A percentile compares a stretch with the other conserved stretches of the same genome.
These are phyloP conservation scores for Nothoprocta pentlandii DNA, from an alignment of 2,113 vertebrate genomes.

Conservation along the genomic window DNA sequence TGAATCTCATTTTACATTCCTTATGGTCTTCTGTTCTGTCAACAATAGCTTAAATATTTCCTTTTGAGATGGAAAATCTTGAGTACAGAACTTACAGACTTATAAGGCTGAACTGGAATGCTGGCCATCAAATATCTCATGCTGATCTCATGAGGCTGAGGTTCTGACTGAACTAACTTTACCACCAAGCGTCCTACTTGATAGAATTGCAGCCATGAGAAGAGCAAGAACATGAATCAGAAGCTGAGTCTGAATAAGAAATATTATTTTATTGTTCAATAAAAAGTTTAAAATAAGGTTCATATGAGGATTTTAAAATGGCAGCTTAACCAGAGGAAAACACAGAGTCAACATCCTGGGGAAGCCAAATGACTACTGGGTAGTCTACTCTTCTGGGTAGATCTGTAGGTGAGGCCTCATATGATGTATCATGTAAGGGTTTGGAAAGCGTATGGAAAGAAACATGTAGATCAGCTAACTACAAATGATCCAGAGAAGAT, in stretches of 20 bases:
- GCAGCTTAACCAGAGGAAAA: neutral
- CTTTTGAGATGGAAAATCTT: neutral
- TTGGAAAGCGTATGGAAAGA: neutral
- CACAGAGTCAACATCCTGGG: neutral
- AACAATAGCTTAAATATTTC: neutral
- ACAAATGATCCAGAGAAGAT: neutral
- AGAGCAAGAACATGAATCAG: neutral
- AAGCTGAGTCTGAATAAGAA: neutral
- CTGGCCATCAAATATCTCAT: neutral
- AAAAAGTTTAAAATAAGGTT: neutral
- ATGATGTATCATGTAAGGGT: neutral
- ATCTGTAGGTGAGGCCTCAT: neutral
- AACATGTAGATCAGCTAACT: neutral
- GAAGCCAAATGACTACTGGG: neutral
- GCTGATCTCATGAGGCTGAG: neutral
- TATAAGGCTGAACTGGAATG: neutral
- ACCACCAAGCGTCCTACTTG: neutral
- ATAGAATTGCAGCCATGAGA: neutral
- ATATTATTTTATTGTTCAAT: neutral
- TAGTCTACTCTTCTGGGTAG: neutral
- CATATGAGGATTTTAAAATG: neutral
- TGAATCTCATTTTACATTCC: neutral
- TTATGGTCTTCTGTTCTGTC: neutral
- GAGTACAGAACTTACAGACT: neutral
- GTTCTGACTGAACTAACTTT: neutral